Evolutionary conservation across 2,797 vertebrate species (phyloP).

Genomic region (Hafferia zeledoni): DNA sequence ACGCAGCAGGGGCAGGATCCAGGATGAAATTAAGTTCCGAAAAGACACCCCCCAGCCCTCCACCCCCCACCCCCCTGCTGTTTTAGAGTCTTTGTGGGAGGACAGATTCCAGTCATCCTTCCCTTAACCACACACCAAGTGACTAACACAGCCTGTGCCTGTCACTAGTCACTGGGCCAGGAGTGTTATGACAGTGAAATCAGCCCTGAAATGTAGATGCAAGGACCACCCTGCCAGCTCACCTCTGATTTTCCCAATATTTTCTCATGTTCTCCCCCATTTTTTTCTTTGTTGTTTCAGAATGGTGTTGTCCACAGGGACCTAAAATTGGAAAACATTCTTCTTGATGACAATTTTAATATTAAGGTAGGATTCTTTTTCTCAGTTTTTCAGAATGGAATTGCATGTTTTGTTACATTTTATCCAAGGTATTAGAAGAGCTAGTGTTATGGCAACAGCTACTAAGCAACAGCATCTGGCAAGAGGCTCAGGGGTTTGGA

Average conservation of each 20-base stretch:
- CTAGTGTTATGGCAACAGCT: conserved; percentile 50
- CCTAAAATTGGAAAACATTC: conserved; percentile 99
- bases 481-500: conserved; percentile 14
- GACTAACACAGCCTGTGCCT: conserved; percentile 72
- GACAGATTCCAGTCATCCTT: conserved; percentile 82
- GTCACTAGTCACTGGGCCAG: conserved; percentile 64
- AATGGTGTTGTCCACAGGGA: conserved; percentile 98
- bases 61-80: conserved; percentile 46
- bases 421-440: conserved; percentile 2
- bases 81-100: conserved; percentile 76
- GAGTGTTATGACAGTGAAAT: conserved; percentile 61
- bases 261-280: neutral
- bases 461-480: conserved; percentile 48
- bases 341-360: conserved; percentile 99
- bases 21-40: conserved; percentile 65
- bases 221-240: conserved; percentile 69
- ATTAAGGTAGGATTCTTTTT: conserved; percentile 88
- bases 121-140: conserved; percentile 76
- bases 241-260: conserved; percentile 47
- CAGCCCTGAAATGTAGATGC: conserved; percentile 54
- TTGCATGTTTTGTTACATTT: conserved; percentile 16
- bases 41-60: conserved; percentile 53
- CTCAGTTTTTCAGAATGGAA: neutral
- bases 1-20: conserved; percentile 42
- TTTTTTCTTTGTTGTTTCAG: conserved; percentile 76